Percentiles rank a stretch among this genome's conserved stretches.
phyloP scores from a whole-genome alignment of 2,888 invertebrate species.

The Blomia tropicalis region DNA sequence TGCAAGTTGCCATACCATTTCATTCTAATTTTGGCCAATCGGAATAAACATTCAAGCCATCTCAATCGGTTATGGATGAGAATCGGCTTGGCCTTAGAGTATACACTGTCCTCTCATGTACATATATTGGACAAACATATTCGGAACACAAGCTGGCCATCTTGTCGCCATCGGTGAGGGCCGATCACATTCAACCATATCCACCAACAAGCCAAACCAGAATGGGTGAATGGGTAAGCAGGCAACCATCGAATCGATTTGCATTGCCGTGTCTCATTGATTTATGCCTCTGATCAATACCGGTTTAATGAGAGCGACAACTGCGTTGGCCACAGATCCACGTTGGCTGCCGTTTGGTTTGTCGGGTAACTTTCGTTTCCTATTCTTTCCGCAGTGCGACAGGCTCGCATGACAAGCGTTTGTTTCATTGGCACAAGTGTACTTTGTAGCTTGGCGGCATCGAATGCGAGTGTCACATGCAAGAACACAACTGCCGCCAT shows the following conservation, averaged over 20 bases:
- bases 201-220: no score
- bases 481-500: no score
- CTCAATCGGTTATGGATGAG: no score
- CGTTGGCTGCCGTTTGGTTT: not conserved
- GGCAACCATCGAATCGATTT: not conserved
- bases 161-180: no score
- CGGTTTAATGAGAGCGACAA: slow-evolving; percentile 10
- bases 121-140: not conserved
- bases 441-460: slow-evolving; percentile 9
- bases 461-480: not conserved
- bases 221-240: not conserved
- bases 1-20: not conserved
- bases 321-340: not conserved
- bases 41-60: not conserved
- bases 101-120: not conserved
- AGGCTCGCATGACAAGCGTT: not conserved
- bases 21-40: slow-evolving; percentile 7
- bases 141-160: no score
- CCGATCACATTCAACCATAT: no score
- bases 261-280: slow-evolving; percentile 9
- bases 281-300: slow-evolving; percentile 9
- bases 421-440: not conserved
- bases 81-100: no score
- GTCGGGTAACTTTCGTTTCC: no score
- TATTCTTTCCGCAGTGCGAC: no score